These are phyloP conservation scores for Grus americana DNA, from an alignment of 2,113 vertebrate genomes.

Conservation along the genomic window DNA sequence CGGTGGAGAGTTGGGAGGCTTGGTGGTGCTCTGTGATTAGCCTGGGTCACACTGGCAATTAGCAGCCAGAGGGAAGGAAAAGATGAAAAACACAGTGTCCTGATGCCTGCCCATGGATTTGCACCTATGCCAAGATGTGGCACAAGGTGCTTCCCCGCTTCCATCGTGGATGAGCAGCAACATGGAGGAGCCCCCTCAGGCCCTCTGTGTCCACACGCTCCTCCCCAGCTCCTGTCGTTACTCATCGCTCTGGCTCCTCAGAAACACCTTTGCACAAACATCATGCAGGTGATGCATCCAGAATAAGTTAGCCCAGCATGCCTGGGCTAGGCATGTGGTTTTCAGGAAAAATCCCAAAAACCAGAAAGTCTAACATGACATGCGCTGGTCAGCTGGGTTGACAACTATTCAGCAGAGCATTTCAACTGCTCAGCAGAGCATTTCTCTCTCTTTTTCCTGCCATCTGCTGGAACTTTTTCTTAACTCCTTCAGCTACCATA, in stretches of 20 bases:
- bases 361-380: no score
- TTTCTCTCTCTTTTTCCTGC: not conserved
- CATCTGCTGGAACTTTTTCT: not conserved
- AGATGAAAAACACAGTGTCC: accelerated
- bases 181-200: accelerated
- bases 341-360: not conserved
- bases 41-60: not conserved
- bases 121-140: not conserved
- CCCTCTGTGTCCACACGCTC: not conserved
- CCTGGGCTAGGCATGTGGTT: not conserved
- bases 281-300: accelerated
- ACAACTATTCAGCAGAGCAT: not conserved
- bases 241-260: accelerated
- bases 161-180: not conserved
- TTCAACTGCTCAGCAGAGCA: not conserved
- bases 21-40: not conserved
- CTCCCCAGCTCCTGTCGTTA: not conserved
- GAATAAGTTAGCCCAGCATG: not conserved
- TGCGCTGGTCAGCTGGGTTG: accelerated
- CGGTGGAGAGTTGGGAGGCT: not conserved
- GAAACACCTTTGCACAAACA: not conserved
- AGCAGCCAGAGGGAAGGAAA: not conserved
- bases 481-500: not conserved
- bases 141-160: not conserved
- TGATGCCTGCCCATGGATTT: accelerated